Evolutionary conservation across 2,797 vertebrate species (phyloP).

Genomic region (Otus scops): DNA sequence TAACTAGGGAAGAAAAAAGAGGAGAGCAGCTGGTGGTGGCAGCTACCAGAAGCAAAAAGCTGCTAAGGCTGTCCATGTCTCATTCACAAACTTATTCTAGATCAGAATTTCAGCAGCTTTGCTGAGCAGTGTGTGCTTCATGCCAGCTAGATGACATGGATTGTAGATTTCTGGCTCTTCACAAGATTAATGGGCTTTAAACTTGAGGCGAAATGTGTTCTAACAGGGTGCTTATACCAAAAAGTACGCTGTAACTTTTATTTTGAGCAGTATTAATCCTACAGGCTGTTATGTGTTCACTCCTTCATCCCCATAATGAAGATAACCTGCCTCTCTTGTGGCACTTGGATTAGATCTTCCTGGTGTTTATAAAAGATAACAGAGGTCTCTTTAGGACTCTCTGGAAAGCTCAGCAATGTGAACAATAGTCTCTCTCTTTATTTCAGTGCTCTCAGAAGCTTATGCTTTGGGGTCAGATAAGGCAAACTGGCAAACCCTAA

Average conservation of each 20-base stretch:
- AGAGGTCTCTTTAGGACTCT: neutral
- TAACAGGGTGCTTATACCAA: slow-evolving; percentile 14
- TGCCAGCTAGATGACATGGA: neutral
- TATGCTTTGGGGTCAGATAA: neutral
- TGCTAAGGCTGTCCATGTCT: neutral
- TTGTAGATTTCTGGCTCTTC: neutral
- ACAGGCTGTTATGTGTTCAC: neutral
- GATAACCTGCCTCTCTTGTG: slow-evolving; percentile 17
- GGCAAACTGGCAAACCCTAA: neutral
- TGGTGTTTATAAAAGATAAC: slow-evolving; percentile 11
- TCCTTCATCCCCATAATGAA: neutral
- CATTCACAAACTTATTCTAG: neutral
- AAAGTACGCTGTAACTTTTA: neutral
- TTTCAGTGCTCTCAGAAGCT: neutral
- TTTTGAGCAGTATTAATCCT: slow-evolving; percentile 1
- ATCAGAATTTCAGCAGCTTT: slow-evolving; percentile 3
- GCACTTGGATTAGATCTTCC: slow-evolving; percentile 28
- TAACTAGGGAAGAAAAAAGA: neutral
- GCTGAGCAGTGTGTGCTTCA: neutral
- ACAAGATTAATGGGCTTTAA: slow-evolving; percentile 46
- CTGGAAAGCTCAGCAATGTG: neutral
- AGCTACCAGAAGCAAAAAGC: neutral
- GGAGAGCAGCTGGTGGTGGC: neutral
- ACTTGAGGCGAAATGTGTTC: neutral
- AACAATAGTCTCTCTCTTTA: neutral